These are phyloP conservation scores for Saiga tatarica DNA, from an alignment of 2,113 vertebrate species.

Conservation along the genomic window DNA sequence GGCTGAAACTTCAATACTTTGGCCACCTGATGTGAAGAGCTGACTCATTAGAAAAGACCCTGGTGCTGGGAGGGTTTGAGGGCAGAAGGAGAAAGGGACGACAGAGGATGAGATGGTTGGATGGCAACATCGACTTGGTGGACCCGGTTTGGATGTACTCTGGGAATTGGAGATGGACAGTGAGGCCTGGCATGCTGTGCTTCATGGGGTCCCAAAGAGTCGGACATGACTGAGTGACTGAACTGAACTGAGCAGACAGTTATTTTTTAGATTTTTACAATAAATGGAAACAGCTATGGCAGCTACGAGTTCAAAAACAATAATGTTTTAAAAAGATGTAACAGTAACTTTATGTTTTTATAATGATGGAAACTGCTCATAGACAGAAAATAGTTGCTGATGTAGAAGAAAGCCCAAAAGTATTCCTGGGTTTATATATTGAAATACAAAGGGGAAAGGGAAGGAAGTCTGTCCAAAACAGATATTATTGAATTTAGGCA, in stretches of 20 bases:
- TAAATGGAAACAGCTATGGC: neutral
- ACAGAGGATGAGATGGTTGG: too few relatives aligned
- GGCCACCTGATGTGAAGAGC: too few relatives aligned
- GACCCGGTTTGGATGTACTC: too few relatives aligned
- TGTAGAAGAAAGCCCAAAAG: neutral
- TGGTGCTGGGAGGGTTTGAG: too few relatives aligned
- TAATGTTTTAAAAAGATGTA: neutral
- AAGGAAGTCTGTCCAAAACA: neutral
- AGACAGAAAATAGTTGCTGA: neutral
- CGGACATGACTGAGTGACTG: rapidly evolving
- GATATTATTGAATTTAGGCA: neutral
- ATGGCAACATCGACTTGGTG: too few relatives aligned
- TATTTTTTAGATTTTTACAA: neutral
- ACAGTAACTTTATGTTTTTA: neutral
- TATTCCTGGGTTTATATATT: neutral
- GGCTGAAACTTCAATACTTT: too few relatives aligned
- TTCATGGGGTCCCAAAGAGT: too few relatives aligned
- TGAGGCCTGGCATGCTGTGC: rapidly evolving
- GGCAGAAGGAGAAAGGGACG: too few relatives aligned
- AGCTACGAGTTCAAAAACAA: neutral
- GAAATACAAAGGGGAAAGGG: neutral
- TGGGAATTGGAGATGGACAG: too few relatives aligned
- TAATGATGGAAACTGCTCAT: neutral
- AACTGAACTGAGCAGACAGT: neutral
- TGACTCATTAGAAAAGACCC: too few relatives aligned